Evolutionary conservation across 2,797 vertebrate species (phyloP).

Genomic region (Epinephelus malabaricus): DNA sequence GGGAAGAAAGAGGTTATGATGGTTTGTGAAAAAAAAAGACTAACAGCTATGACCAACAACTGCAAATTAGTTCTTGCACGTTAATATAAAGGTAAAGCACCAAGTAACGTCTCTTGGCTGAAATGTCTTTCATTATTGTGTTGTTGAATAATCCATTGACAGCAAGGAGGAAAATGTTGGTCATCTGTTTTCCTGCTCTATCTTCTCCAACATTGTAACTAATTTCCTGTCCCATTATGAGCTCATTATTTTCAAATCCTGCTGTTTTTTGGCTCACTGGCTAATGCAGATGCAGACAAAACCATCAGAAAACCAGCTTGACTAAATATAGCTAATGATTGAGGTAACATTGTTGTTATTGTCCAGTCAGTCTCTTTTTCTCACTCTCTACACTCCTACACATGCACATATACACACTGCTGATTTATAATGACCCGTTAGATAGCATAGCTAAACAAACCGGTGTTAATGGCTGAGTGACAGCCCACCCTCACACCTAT

Average conservation of each 20-base stretch:
- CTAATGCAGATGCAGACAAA: slow-evolving; percentile 35
- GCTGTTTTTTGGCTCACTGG: slow-evolving; percentile 32
- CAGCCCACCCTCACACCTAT: slow-evolving; percentile 10
- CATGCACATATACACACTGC: background rate
- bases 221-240: slow-evolving; percentile 46
- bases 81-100: background rate
- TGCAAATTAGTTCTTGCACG: background rate
- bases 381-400: background rate
- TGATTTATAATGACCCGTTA: slow-evolving; percentile 48
- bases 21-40: too few relatives aligned
- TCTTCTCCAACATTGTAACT: slow-evolving; percentile 24
- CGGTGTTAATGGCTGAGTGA: slow-evolving; percentile 38
- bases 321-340: slow-evolving; percentile 41
- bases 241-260: slow-evolving; percentile 61
- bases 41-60: too few relatives aligned
- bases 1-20: too few relatives aligned
- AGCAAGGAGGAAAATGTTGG: background rate
- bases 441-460: slow-evolving; percentile 13
- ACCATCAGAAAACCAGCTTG: slow-evolving; percentile 33
- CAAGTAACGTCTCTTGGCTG: background rate
- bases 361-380: background rate
- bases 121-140: background rate
- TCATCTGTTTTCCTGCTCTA: slow-evolving; percentile 22
- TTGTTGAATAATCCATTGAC: slow-evolving; percentile 18
- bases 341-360: slow-evolving; percentile 15